A percentile compares a stretch with the other conserved stretches of the same genome.
Conservation (phyloP, 2,888 invertebrate species). For the Strigamia maritima region DNA sequence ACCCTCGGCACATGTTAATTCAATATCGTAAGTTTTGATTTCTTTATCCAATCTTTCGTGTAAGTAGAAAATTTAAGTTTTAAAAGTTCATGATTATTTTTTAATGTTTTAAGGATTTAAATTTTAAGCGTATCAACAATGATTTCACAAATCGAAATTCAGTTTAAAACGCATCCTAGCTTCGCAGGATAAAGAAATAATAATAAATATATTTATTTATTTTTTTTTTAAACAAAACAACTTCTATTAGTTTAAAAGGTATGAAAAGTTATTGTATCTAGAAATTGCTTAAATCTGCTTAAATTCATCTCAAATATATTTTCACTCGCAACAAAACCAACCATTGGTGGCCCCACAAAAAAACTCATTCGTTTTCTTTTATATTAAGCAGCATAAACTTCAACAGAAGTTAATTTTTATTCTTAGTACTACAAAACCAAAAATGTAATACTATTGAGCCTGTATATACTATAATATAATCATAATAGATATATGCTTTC, state of each 20-base stretch:
- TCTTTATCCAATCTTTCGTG: background rate
- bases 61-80: background rate
- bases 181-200: background rate
- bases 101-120: background rate
- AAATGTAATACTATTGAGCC: constrained; percentile 16
- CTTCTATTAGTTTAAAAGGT: background rate
- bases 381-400: background rate
- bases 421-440: constrained; percentile 13
- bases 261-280: background rate
- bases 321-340: background rate
- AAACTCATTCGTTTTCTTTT: background rate
- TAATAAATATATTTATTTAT: background rate
- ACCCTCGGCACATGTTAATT: background rate
- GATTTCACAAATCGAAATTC: background rate
- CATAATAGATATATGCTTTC: background rate
- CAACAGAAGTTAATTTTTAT: background rate
- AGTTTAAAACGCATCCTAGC: background rate
- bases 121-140: background rate
- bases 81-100: background rate
- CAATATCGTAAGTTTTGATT: background rate
- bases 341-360: background rate
- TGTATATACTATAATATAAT: background rate
- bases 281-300: background rate
- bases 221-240: background rate
- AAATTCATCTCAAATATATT: background rate